Conservation (phyloP, 2,797 vertebrate genomes). For the Knipowitschia caucasica region DNA sequence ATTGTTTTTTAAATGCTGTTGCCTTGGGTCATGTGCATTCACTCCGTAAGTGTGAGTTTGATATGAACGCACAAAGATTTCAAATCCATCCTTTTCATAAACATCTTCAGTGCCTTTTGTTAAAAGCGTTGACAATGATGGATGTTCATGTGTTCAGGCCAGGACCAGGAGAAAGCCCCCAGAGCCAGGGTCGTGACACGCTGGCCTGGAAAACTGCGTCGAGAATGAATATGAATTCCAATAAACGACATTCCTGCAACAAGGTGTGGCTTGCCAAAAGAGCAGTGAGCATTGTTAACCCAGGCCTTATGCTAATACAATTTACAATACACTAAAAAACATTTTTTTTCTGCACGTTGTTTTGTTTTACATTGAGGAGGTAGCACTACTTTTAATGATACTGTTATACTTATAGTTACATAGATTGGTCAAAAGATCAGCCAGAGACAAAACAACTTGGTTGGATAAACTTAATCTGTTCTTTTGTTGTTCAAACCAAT, state of each 20-base stretch:
- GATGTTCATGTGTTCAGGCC: slow-evolving; percentile 49
- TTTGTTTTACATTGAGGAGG: too few species aligned
- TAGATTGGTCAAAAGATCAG: too few species aligned
- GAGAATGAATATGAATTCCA: slow-evolving; percentile 48
- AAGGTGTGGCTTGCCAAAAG: slow-evolving; percentile 51
- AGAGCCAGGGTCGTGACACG: slow-evolving; percentile 56
- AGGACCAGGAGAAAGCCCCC: slow-evolving; percentile 40
- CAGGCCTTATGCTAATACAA: slow-evolving; percentile 11
- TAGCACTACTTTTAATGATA: too few species aligned
- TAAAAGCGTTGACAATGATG: slow-evolving; percentile 54
- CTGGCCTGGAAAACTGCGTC: slow-evolving; percentile 43
- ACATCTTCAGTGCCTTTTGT: slow-evolving; percentile 28
- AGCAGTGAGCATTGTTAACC: slow-evolving; percentile 17
- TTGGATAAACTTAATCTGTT: too few species aligned
- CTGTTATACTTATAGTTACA: too few species aligned
- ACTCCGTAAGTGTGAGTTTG: slow-evolving; percentile 18
- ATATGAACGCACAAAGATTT: slow-evolving; percentile 20
- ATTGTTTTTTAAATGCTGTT: too few species aligned
- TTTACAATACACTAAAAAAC: too few species aligned
- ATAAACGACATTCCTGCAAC: slow-evolving; percentile 61
- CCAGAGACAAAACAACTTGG: too few species aligned
- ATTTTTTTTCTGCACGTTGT: too few species aligned
- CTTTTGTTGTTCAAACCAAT: too few species aligned
- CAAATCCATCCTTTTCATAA: slow-evolving; percentile 35
- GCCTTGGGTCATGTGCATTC: too few species aligned